Evolutionary conservation across 2,797 vertebrate species (phyloP), one percentile per base, ranked within the genome.

Genomic region (Choloepus didactylus): DNA sequence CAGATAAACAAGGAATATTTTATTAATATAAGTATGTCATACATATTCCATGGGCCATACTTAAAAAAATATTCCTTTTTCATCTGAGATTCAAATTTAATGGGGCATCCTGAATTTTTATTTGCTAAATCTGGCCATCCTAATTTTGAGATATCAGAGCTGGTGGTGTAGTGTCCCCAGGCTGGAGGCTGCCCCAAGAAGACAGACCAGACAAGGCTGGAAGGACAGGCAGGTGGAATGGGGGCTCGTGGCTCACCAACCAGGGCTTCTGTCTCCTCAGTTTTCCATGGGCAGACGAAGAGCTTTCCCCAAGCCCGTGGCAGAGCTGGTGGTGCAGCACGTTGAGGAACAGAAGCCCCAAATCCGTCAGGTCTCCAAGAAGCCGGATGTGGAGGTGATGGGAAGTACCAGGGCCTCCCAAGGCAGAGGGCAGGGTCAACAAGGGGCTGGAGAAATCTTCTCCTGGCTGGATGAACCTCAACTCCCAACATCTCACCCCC

Each of bases 251-350:
- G 25, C 6, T 54, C 18, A 60, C 64, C 75, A 67, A 2, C 27
- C 4, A 7, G 35, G 25, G 29, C 83, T 44, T 85, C 75, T 69
- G 56, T 97, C 46, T 91, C 82, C 29, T 82, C 72, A 96, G 96
- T 46, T 70, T 82, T 46, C 49, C 35, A 16, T 31, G 60, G 29
- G 16, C 60, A 44, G 19, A 29, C 14, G 0, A 21, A 83, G 3
- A 41, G 31, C 21, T 29, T 14, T 0, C 64, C n/a, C 18, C 16
- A 54, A 49, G 49, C 38, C 86, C 3, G 0, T 19, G 29, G 38
- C 19, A 44, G 59, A 69, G 46, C n/a, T 79, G 9, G 23, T 3
- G 6, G 67, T 6, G 3, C 67, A 51, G 27, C 72, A 88, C 67
- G 2, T 29, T 23, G 67, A 88, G 73, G 12, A 85, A 21, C 67